These are phyloP conservation scores for Cnemophilus loriae DNA, from an alignment of 2,113 vertebrate species.

Conservation along the genomic window DNA sequence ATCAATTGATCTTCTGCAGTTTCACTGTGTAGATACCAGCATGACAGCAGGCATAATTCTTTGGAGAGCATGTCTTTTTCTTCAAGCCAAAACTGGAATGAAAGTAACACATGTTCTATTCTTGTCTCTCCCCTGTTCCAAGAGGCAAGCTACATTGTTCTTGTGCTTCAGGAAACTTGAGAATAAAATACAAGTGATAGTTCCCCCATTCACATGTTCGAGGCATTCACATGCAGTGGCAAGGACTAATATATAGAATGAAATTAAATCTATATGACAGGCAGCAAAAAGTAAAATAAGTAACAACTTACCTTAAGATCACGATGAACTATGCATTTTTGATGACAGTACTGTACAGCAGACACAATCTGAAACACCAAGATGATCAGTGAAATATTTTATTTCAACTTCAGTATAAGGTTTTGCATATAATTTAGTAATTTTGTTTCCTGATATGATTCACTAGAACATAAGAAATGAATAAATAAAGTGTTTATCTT, in stretches of 20 bases:
- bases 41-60: background rate
- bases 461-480: background rate
- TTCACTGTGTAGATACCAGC: background rate
- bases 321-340: conserved; percentile 95
- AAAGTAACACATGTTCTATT: background rate
- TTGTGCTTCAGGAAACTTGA: background rate
- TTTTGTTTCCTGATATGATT: background rate
- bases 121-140: background rate
- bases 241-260: background rate
- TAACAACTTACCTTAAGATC: conserved; percentile 88
- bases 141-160: background rate
- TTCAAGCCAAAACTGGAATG: background rate
- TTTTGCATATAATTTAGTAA: background rate
- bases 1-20: background rate
- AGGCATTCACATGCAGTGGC: background rate
- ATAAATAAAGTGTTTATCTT: background rate
- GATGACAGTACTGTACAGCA: conserved; percentile 97
- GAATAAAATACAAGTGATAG: background rate
- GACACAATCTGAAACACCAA: conserved; percentile 91
- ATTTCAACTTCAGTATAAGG: background rate
- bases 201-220: background rate
- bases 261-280: background rate
- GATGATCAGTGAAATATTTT: conserved; percentile 5
- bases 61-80: background rate
- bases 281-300: background rate